Evolutionary conservation across 2,888 invertebrate species (phyloP), one percentile per base, ranked within the genome.

Genomic region (Epirrita christyi): DNA sequence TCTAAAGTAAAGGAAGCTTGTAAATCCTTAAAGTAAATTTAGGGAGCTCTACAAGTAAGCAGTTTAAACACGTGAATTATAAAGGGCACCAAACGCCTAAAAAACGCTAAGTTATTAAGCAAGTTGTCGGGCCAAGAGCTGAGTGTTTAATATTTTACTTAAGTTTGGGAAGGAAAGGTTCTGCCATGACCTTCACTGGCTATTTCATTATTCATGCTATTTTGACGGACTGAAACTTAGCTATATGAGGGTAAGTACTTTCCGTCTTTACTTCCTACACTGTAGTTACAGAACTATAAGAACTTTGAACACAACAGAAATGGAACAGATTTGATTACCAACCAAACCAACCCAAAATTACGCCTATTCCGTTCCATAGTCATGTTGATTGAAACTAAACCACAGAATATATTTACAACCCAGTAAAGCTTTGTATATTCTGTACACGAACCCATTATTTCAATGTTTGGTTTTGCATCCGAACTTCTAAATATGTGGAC

Each of bases 151-250:
- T 83, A 81, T 81, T 80, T 79, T 70, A 78, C 69, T 64, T 67
- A 71, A 77, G 72, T 76, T 78, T 66, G 70, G 66, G 55, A 61
- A 55, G 60, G 66, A 67, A 72, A 68, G 52, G 68, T 63, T 67
- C 67, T 70, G 34, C 59, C 59, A 44, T 63, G 67, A 63, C 63
- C 66, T 61, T 69, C 67, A 51, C 55, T 62, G 61, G 66, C 60
- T 66, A 55, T 61, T 81, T 75, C 76, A 76, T 81, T 82, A 83
- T 84, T 83, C 78, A 84, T 76, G 72, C 74, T 78, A 73, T 81
- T 83, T 79, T 80, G 81, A 82, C 76, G 72, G 75, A 68, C 70
- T 71, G 67, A 70, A 80, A 81, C 73, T 81, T 82, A 10, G 14
- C 28, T 44, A 6, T 41, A 21, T 41, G 9, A 41, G 21, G 41